Base-by-base conservation (phyloP, 2,888 invertebrate species). In the Taphrorychus bicolor region DNA sequence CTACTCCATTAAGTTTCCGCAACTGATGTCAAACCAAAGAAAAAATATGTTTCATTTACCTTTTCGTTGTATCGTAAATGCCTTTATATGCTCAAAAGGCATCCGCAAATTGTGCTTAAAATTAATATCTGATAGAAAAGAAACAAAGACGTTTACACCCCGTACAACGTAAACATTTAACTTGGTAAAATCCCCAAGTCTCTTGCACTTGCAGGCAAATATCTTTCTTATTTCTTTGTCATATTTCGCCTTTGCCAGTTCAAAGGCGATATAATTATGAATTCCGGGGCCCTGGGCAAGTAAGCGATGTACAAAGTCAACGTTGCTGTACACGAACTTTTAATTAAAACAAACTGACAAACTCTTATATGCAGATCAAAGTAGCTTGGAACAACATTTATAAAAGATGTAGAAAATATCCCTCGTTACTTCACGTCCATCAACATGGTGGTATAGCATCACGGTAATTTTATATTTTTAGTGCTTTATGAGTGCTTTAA, bases 331-430 rank as follows among this genome's bases (percentile, higher is more conserved):
- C 77, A 78, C 76, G 77, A 81, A 81, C 80, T 81, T 81, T 81
- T 81, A 81, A 81, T 81, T 81, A 81, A 81, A 81, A 79, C 80
- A 79, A 81, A 81, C 80, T 80, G 75, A 74, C 53, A 54, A 70
- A 76, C 74, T 76, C 75, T 73, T 77, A 75, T 74, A 76, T 75
- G 75, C 76, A 79, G 79, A 81, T 81, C 81, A 81, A 81, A 81
- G 81, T 79, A 77, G 75, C 76, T 76, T 74, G 70, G 74, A 74
- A 75, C 76, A 76, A 73, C 74, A 78, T 79, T 78, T 79, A 78
- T 78, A 76, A 79, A 81, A 80, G 80, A 80, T 78, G 73, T 73
- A 32, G 9, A 32, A 32, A 11, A 32, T 32, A 32, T 32, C 11
- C 11, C 48, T 48, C 48, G 48, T 48, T 14, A 18, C 14, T 48